Base-by-base conservation (phyloP, 2,113 vertebrate genomes). In the Oreamnos americanus region DNA sequence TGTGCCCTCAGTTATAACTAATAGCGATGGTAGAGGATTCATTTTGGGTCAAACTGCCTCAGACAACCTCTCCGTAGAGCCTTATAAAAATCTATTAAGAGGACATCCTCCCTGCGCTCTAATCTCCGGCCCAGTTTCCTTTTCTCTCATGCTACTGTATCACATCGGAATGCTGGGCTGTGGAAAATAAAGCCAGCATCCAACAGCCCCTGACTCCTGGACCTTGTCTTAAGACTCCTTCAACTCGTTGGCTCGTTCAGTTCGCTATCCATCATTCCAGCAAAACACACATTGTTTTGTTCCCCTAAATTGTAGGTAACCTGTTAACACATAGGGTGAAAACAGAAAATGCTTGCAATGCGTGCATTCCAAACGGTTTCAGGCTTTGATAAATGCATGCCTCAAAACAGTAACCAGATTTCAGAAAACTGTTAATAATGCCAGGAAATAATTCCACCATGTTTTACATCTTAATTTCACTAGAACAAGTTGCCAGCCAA, bases 1-100 rank as follows among this genome's bases (percentile, higher is more conserved):
- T 79, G n/a, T 94, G 89, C 86, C 89, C 97, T 97, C 87, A 97
- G 90, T 97, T 96, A 95, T 57, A 87, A 96, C 93, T 96, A 97
- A 97, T 3, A 97, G 92, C 49, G 8, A 51, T 17, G 26, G 26
- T n/a, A 19, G 39, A 2, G 51, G 47, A 85, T 45, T 74, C 79
- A 94, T 58, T 96, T 36, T 25, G 92, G 62, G 62, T 95, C 87
- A 90, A 39, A 93, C 90, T 64, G 90, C 47, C 76, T 97, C 93
- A 96, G 88, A 6, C 60, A 96, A 88, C 51, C 95, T 95, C 57
- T 78, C 84, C 87, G 95, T 26, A 74, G n/a, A 91, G 62, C 58
- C 88, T 83, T 93, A 96, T 67, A 97, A 97, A 97, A 98, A 91
- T 87, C 93, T 97, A 39, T 88, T 96, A 90, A 49, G 58, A 87